Base-by-base conservation (phyloP, 2,888 invertebrate species). In the Liposcelis brunnea region DNA sequence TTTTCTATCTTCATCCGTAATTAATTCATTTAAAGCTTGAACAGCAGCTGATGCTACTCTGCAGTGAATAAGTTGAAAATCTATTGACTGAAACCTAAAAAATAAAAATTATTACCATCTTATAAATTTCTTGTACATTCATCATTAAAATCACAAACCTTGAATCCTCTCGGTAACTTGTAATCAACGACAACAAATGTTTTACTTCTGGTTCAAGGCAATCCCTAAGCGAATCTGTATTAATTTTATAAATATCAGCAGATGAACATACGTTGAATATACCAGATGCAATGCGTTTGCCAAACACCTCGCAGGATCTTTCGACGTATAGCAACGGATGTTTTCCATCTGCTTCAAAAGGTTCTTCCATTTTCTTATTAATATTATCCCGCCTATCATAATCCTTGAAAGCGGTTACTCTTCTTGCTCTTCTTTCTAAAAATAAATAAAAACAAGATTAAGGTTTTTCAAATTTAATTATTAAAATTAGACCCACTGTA, bases 151-250 rank as follows among this genome's bases (percentile, higher is more conserved):
- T n/a, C n/a, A n/a, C n/a, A n/a, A n/a, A n/a, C 49, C 80, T 61
- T 16, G 66, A 63, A 57, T 81, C 80, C 50, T 75, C 74, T 69
- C 75, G 75, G 57, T 77, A 81, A 33, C 77, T 76, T 44, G 65
- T 68, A 37, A 80, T 74, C 2, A 80, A 69, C 50, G 74, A 70
- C 57, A 78, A 77, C 34, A 81, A 61, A 57, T 77, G 76, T 59
- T 72, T 72, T 0, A 72, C 65, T 49, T 72, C 70, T 0, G 68
- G 35, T 15, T 45, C 36, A 21, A 45, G 26, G 8, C 21, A 26
- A 38, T 36, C 37, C 31, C 37, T 42, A 6, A 45, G 26, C n/a
- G 45, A 35, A 6, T 45, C 46, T 11, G n/a, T 45, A 38, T 19
- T 19, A 7, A n/a, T 31, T 19, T 32, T 19, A 10, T 11, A 11